Base-by-base conservation (phyloP, 1,140 invertebrate genomes). In the Dendrolimus punctatus region DNA sequence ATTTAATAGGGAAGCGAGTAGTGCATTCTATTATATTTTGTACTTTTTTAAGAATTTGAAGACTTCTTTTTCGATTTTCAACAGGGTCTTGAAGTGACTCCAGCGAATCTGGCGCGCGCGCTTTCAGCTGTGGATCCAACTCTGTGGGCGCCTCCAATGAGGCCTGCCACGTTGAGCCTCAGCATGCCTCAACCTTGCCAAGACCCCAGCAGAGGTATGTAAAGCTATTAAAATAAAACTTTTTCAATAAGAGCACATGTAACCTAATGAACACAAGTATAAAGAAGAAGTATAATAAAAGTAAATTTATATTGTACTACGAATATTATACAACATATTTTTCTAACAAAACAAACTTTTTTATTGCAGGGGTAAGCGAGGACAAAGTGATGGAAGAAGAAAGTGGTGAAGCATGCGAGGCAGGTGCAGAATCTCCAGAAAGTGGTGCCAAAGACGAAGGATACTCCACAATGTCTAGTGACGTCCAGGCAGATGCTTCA, bases 391-490 rank as follows among this genome's bases (percentile, higher is more conserved):
- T 68, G 37, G 89, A 89, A 70, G 89, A 89, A 63, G 82, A 82
- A 64, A 81, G 59, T 51, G 71, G 77, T 6, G 82, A 86, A 46
- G 67, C 58, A 10, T 66, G 76, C 46, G 90, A 91, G 72, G 89
- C 87, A 5, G 89, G 90, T 6, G 90, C 90, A 54, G 91, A 92
- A 73, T 92, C 91, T 59, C 91, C 92, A 0, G 92, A 93, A 63
- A 92, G 90, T 64, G 93, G 93, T 7, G 94, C 93, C 58, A 90
- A 93, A 61, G 95, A 95, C 82, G 95, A 96, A 80, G 95, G 94
- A 2, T 96, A 96, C 75, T 95, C 94, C 39, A 95, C 95, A 4
- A 96, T 96, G 94, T 95, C 94, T 1, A 95, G 93, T 66, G 94
- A 96, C 73, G 93, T 95, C 4, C 93, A 95, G 73, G 91, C 91